phyloP scores from a whole-genome alignment of 2,113 vertebrate species.

The Anhinga anhinga region DNA sequence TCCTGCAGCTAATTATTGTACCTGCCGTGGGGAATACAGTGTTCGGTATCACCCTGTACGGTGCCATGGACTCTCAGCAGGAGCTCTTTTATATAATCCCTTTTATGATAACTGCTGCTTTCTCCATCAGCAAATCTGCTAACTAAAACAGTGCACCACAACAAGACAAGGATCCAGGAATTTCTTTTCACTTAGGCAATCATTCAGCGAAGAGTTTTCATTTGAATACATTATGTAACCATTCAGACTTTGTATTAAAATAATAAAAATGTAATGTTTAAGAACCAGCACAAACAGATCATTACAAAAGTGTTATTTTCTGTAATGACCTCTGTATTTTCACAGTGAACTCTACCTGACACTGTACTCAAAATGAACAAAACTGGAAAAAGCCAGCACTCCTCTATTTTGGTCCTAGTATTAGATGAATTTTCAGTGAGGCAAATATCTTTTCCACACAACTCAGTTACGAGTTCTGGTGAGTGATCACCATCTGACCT shows the following conservation, averaged over 20 bases:
- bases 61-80: not conserved
- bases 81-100: constrained; percentile 21
- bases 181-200: not conserved
- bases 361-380: not conserved
- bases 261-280: not conserved
- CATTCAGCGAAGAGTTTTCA: not conserved
- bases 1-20: constrained; percentile 56
- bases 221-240: not conserved
- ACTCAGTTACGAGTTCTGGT: constrained; percentile 5
- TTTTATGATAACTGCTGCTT: constrained; percentile 46
- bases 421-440: not conserved
- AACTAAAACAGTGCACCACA: not conserved
- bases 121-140: constrained; percentile 37
- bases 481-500: not conserved
- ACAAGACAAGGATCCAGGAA: not conserved
- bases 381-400: not conserved
- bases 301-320: not conserved
- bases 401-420: not conserved
- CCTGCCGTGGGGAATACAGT: constrained; percentile 37
- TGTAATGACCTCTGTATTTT: not conserved
- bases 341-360: not conserved
- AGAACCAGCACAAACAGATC: not conserved
- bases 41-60: constrained; percentile 16
- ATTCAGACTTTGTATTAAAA: not conserved
- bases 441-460: not conserved